Percentiles rank a stretch among this genome's conserved stretches.
Evolutionary conservation across 2,888 invertebrate genomes (phyloP).

Genomic region (Brachypterus glaber): DNA sequence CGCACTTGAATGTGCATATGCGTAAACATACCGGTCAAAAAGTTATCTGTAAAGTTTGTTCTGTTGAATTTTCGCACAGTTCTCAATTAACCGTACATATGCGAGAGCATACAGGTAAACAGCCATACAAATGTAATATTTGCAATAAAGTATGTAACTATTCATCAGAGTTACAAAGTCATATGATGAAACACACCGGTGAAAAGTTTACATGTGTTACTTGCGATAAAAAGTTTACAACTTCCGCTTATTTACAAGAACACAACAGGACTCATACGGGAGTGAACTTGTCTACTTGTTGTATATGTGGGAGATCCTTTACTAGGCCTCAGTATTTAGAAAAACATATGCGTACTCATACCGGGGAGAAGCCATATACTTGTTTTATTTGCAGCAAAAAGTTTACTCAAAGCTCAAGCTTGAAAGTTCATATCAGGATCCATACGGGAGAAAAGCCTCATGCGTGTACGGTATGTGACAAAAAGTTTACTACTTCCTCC

Average conservation of each 20-base stretch:
- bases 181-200: conserved; percentile 36
- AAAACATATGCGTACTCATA: conserved; percentile 44
- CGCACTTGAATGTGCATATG: conserved; percentile 50
- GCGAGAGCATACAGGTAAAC: conserved; percentile 38
- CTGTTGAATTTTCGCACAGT: conserved; percentile 36
- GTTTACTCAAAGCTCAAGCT: conserved; percentile 36
- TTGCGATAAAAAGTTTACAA: conserved; percentile 37
- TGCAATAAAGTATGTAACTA: conserved; percentile 37
- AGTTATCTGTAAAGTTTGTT: conserved; percentile 34
- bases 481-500: conserved; percentile 35
- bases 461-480: conserved; percentile 33
- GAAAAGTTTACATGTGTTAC: conserved; percentile 34
- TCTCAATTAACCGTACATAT: conserved; percentile 38
- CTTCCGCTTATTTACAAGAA: conserved; percentile 33
- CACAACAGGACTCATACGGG: conserved; percentile 36
- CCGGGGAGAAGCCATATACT: conserved; percentile 39
- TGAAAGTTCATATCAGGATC: conserved; percentile 35
- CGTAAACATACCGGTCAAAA: conserved; percentile 49
- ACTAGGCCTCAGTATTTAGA: conserved; percentile 47
- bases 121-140: conserved; percentile 36
- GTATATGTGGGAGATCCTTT: conserved; percentile 38
- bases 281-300: conserved; percentile 40
- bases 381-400: conserved; percentile 36
- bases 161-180: conserved; percentile 33
- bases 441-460: conserved; percentile 38